phyloP scores from a whole-genome alignment of 2,113 vertebrate species.

The Rhinolophus sinicus region DNA sequence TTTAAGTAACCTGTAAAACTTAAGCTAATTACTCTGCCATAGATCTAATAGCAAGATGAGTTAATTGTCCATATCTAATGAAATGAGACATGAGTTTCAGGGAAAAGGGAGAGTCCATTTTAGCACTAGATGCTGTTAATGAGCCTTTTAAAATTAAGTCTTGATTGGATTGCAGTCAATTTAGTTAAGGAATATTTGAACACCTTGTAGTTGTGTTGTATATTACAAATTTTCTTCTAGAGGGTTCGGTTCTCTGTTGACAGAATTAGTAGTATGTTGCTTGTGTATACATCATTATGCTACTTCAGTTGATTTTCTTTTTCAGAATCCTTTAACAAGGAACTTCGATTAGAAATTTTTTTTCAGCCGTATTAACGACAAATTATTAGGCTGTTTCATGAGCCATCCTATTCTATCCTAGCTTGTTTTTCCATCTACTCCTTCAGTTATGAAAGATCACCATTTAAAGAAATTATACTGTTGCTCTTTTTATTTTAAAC shows the following conservation, averaged over 20 bases:
- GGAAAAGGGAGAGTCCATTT: conserved; percentile 67
- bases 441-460: neutral
- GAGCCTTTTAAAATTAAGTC: conserved; percentile 76
- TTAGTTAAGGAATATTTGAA: conserved; percentile 69
- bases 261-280: conserved; percentile 44
- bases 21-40: conserved; percentile 67
- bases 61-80: conserved; percentile 79
- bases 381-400: neutral
- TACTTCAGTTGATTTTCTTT: conserved; percentile 52
- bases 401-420: neutral
- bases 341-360: conserved; percentile 66
- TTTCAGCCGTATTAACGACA: conserved; percentile 51
- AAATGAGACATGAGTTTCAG: conserved; percentile 70
- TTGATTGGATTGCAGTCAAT: conserved; percentile 76
- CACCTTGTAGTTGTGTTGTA: conserved; percentile 55
- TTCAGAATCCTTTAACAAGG: conserved; percentile 71
- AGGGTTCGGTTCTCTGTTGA: conserved; percentile 45
- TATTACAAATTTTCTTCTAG: conserved; percentile 51
- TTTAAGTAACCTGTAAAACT: conserved; percentile 71
- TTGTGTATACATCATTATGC: conserved; percentile 27
- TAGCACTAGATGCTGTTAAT: conserved; percentile 73
- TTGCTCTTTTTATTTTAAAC: conserved; percentile 47
- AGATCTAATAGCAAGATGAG: conserved; percentile 63
- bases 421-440: neutral
- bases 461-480: neutral